A percentile compares a stretch with the other conserved stretches of the same genome.
Evolutionary conservation across 2,113 vertebrate genomes (phyloP).

Genomic region (Ictalurus furcatus): DNA sequence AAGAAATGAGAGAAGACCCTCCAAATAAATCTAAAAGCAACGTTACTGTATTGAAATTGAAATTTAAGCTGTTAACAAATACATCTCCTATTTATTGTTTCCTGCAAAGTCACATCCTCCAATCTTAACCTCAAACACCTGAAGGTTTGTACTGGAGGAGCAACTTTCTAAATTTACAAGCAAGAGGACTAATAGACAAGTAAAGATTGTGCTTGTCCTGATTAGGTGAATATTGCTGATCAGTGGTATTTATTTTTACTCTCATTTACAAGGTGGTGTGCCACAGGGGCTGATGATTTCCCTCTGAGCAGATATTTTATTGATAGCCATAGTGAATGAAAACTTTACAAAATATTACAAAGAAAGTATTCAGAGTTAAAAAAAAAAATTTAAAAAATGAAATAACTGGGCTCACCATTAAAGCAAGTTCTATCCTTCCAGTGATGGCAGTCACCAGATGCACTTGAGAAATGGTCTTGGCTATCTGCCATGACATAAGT

Average conservation of each 20-base stretch:
- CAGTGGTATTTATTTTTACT: neutral
- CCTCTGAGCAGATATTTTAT: neutral
- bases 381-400: neutral
- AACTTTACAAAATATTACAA: neutral
- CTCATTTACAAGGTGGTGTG: neutral
- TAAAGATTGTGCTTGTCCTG: neutral
- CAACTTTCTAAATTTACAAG: neutral
- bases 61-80: neutral
- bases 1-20: neutral
- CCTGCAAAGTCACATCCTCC: neutral
- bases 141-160: neutral
- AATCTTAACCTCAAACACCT: neutral
- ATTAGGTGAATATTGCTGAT: neutral
- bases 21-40: neutral
- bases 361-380: neutral
- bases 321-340: neutral
- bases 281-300: neutral
- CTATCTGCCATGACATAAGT: conserved; percentile 30
- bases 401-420: neutral
- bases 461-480: conserved; percentile 5
- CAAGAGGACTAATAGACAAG: neutral
- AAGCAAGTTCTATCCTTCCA: neutral
- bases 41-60: neutral
- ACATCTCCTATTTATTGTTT: neutral
- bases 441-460: conserved; percentile 6